phyloP scores from a whole-genome alignment of 2,113 vertebrate genomes.

The Corydoras maculifer region DNA sequence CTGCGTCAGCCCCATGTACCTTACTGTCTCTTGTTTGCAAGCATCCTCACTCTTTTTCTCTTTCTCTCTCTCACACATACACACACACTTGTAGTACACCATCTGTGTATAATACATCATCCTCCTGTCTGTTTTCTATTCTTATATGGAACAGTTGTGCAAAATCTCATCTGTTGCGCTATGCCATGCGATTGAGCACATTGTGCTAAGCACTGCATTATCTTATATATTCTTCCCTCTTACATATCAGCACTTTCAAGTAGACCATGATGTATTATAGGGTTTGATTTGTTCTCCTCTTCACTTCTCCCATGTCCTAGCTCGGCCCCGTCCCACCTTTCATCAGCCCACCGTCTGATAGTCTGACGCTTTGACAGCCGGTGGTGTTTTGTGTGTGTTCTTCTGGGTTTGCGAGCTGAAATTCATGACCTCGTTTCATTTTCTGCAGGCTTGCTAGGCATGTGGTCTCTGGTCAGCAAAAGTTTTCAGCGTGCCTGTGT shows the following conservation, averaged over 20 bases:
- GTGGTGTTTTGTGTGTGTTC: not conserved
- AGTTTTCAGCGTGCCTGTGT: conserved; percentile 14
- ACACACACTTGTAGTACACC: not conserved
- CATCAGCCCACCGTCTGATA: not conserved
- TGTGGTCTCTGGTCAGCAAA: not conserved
- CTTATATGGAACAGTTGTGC: not conserved
- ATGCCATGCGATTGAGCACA: not conserved
- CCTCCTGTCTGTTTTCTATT: not conserved
- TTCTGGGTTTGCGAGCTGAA: not conserved
- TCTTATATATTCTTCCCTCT: too few species aligned
- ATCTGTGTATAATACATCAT: conserved; percentile 32
- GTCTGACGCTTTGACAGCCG: not conserved
- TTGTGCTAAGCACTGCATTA: too few species aligned
- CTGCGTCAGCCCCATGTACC: conserved; percentile 17
- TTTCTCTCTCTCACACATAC: not conserved
- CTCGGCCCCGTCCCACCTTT: not conserved
- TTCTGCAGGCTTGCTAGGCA: not conserved
- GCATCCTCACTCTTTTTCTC: not conserved
- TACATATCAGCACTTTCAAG: too few species aligned
- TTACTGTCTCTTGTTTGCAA: not conserved
- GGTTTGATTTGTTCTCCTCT: too few species aligned
- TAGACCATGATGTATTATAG: too few species aligned
- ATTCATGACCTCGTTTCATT: not conserved
- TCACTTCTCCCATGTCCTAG: too few species aligned
- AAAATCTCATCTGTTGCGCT: not conserved